Conservation (phyloP, 37 sponge, comb jelly and placozoan genomes). For the Tethya wilhelma region DNA sequence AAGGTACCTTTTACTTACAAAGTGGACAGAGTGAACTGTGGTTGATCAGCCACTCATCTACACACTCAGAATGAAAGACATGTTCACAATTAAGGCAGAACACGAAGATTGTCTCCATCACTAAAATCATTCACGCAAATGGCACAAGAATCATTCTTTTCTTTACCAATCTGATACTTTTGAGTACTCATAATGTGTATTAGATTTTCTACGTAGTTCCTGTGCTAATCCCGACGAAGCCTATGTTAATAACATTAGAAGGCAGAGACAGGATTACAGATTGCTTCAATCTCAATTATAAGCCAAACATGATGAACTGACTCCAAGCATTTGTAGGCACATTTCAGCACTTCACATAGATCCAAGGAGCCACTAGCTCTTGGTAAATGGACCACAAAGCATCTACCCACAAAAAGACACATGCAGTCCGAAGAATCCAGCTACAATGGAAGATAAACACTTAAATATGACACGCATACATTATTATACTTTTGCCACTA, state of each 20-base stretch:
- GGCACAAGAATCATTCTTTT: slow-evolving; percentile 20
- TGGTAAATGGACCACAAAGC: slow-evolving; percentile 18
- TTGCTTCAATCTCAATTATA: too few relatives aligned
- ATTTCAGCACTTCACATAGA: slow-evolving; percentile 51
- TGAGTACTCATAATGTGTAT: too few relatives aligned
- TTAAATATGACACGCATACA: too few relatives aligned
- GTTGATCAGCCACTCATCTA: slow-evolving; percentile 66
- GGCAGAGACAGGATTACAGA: slow-evolving; percentile 1
- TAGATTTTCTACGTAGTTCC: too few relatives aligned
- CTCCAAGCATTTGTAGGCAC: slow-evolving; percentile 61
- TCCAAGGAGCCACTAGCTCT: slow-evolving; percentile 30
- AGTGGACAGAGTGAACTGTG: slow-evolving; percentile 62
- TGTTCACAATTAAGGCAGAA: slow-evolving; percentile 66
- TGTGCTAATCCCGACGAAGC: too few relatives aligned
- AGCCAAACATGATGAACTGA: slow-evolving; percentile 53
- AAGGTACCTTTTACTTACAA: slow-evolving; percentile 46
- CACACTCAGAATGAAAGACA: slow-evolving; percentile 54
- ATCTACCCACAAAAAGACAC: slow-evolving; percentile 27
- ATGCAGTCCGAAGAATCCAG: too few relatives aligned
- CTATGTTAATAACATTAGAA: too few relatives aligned
- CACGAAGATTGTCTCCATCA: slow-evolving; percentile 20
- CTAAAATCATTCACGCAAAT: slow-evolving; percentile 67
- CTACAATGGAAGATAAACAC: too few relatives aligned
- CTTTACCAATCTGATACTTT: not conserved
- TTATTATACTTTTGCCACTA: too few relatives aligned